Evolutionary conservation across 2,888 invertebrate species (phyloP), one percentile per base, ranked within the genome.

Genomic region (Dicycla oo): DNA sequence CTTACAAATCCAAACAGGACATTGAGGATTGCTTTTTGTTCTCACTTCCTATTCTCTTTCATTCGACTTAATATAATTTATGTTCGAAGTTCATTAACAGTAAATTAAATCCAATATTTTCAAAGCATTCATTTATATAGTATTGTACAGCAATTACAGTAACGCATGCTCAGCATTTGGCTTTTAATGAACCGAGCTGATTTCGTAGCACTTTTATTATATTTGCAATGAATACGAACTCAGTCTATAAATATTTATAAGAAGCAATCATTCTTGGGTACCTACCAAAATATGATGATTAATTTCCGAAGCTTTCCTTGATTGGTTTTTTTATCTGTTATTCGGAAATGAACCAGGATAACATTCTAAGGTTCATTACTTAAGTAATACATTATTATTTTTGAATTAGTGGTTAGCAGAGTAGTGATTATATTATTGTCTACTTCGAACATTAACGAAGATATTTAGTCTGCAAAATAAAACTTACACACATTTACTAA

Each of bases 1-100:
- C 72, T 81, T 80, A 80, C 80, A 80, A 80, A 69, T 69, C 64
- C 69, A 15, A 53, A 54, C 64, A 66, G 57, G 65, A 80, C 71
- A 80, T 69, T 71, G 61, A 75, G 38, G 38, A 68, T 53, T 62
- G 54, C 60, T 64, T 69, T 63, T 47, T 64, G 53, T 64, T 34
- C 47, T 40, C 34, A 56, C 38, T 53, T 47, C 30, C 23, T 10
- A 63, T 60, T 66, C 30, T 51, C 30, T 30, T 47, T 64, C 15
- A 75, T 71, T 69, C n/a, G n/a, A 54, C 34, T 70, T 70, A n/a
- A n/a, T n/a, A 64, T 57, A 53, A 58, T 72, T 65, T 57, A 69
- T 49, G 23, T 49, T 65, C 49, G 23, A 56, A 66, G 67, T 58
- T 60, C 0, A 58, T 70, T 70, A 18, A 20, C 38, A 53, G 38